Evolutionary conservation across 2,113 vertebrate species (phyloP).

Genomic region (Prunella himalayana): DNA sequence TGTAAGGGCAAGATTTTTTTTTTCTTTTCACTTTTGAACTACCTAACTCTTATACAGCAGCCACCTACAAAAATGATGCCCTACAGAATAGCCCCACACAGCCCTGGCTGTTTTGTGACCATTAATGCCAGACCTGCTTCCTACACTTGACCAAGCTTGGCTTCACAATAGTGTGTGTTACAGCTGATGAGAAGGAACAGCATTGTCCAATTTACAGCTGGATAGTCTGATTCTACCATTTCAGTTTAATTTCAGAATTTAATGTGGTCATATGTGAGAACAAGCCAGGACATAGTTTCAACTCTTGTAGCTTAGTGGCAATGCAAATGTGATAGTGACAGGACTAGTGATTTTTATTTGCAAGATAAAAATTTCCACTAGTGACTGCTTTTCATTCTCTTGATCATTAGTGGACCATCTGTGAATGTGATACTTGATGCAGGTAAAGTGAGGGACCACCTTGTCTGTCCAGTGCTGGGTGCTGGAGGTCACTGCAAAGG

Average conservation of each 20-base stretch:
- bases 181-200: background rate
- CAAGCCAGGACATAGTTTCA: background rate
- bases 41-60: background rate
- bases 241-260: background rate
- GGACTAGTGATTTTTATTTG: background rate
- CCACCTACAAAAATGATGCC: background rate
- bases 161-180: rapidly evolving
- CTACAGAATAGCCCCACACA: background rate
- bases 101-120: no score
- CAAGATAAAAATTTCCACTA: background rate
- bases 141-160: background rate
- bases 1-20: background rate
- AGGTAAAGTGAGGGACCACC: background rate
- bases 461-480: background rate
- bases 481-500: background rate
- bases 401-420: background rate
- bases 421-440: background rate
- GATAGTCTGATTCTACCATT: background rate
- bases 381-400: background rate
- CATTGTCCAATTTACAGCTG: background rate
- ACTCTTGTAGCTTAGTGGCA: background rate
- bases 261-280: background rate
- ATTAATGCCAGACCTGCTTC: background rate
- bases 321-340: background rate
- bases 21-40: background rate